phyloP scores from a whole-genome alignment of 2,797 vertebrate species.

The Labroides dimidiatus region DNA sequence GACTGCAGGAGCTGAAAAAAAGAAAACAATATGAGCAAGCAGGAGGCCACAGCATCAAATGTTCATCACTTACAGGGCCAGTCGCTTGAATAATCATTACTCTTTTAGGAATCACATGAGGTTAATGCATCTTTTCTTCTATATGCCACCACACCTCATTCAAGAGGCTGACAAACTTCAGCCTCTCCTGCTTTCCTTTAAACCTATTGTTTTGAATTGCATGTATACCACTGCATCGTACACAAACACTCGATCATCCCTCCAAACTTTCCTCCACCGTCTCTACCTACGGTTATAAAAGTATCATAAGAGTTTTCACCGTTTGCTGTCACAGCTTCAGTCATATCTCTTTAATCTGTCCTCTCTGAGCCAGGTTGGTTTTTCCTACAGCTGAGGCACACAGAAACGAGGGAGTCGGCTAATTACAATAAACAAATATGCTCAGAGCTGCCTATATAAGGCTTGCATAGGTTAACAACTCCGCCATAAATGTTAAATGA shows the following conservation, averaged over 20 bases:
- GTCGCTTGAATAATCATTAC: slow-evolving; percentile 49
- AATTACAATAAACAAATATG: slow-evolving; percentile 85
- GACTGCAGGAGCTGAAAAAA: slow-evolving; percentile 60
- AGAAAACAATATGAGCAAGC: slow-evolving; percentile 68
- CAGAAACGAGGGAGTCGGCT: slow-evolving; percentile 63
- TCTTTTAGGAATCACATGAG: slow-evolving; percentile 43
- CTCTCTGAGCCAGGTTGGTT: slow-evolving; percentile 58
- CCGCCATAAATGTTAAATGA: slow-evolving; percentile 84
- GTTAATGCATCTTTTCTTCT: slow-evolving; percentile 43
- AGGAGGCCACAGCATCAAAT: slow-evolving; percentile 67
- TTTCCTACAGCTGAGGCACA: slow-evolving; percentile 46
- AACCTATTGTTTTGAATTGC: slow-evolving; percentile 31
- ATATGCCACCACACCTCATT: slow-evolving; percentile 26
- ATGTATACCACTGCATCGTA: slow-evolving; percentile 13
- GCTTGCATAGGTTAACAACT: slow-evolving; percentile 84
- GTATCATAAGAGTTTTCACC: slow-evolving; percentile 60
- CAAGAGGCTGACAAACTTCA: slow-evolving; percentile 43
- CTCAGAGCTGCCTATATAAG: slow-evolving; percentile 78
- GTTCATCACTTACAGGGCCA: slow-evolving; percentile 66
- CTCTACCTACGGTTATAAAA: slow-evolving; percentile 53
- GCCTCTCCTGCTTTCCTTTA: slow-evolving; percentile 19
- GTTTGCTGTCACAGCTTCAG: slow-evolving; percentile 62
- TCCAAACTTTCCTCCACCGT: slow-evolving; percentile 26
- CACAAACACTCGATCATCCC: slow-evolving; percentile 41
- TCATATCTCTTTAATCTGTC: slow-evolving; percentile 69